Evolutionary conservation across 1,140 invertebrate species (phyloP), one percentile per base, ranked within the genome.

Genomic region (Hycleus phaleratus): DNA sequence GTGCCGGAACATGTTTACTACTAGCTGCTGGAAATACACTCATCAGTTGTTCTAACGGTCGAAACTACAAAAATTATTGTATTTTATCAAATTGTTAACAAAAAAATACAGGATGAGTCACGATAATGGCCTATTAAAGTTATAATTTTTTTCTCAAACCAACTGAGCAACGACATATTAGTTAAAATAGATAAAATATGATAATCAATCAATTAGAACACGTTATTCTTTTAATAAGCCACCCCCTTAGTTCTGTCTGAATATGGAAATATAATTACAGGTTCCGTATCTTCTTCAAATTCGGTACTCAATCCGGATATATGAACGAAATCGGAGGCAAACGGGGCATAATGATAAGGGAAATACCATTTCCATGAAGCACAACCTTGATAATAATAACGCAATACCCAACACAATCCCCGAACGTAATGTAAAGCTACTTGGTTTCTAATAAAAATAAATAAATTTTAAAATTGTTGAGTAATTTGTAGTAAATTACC

Each of bases 361-460:
- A 95, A 99, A 78, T 97, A 99, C 97, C 97, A 99, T 75, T 97
- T 93, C 97, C 97, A 99, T 2, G 94, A 97, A 18, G 94, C 90
- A 78, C 97, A 99, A 44, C 97, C 97, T 84, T 98, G 96, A 79
- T 98, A 98, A 77, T 98, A 99, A 77, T 99, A 99, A 56, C 88
- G 84, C 10, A 99, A 77, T 5, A 99, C 97, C 97, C 97, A 99
- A 76, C 94, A 97, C 7, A 99, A 78, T 0, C 97, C 97, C 45
- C 86, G 81, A 0, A 97, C 93, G 77, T 99, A 99, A 73, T 97
- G 92, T 49, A 89, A 78, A 5, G 91, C 93, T 6, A 99, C 93
- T 38, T 48, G 48, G 46, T 60, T 38, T 42, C 47, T 63, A 25
- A 26, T 25, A 40, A 44, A 32, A 58, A 11, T 24, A 45, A 39